phyloP scores from a whole-genome alignment of 2,797 vertebrate species.

The Sebastes matsubarae region DNA sequence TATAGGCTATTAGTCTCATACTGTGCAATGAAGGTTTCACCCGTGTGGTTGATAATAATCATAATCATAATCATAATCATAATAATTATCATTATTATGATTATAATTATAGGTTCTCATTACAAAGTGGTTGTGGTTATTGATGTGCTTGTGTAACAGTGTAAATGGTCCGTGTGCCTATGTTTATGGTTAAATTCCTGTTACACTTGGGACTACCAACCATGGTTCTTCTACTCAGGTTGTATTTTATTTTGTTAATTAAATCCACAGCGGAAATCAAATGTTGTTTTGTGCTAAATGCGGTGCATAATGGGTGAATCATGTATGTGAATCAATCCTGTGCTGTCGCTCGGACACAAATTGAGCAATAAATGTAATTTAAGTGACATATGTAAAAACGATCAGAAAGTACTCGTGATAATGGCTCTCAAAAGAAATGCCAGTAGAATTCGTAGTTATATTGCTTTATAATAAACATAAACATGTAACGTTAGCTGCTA shows the following conservation, averaged over 20 bases:
- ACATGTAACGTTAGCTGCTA: not conserved
- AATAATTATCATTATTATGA: no score
- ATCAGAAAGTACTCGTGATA: not conserved
- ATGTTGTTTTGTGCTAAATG: not conserved
- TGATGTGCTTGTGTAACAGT: no score
- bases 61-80: no score
- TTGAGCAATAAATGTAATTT: not conserved
- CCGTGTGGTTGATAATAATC: no score
- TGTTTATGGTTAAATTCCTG: not conserved
- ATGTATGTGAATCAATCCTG: not conserved
- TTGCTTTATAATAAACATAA: not conserved
- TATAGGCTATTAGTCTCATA: no score
- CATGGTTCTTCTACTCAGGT: not conserved
- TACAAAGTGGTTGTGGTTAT: no score
- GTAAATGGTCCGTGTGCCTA: no score
- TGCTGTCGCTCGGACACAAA: not conserved
- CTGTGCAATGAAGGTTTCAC: no score
- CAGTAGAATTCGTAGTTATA: not conserved
- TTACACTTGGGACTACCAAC: not conserved
- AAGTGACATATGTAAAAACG: not conserved
- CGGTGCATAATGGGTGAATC: not conserved
- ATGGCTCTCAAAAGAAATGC: not conserved
- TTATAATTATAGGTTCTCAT: no score
- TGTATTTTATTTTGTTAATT: not conserved
- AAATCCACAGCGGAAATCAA: not conserved